These are phyloP conservation scores for Lysandra coridon DNA, from an alignment of 2,888 invertebrate species.

Conservation along the genomic window DNA sequence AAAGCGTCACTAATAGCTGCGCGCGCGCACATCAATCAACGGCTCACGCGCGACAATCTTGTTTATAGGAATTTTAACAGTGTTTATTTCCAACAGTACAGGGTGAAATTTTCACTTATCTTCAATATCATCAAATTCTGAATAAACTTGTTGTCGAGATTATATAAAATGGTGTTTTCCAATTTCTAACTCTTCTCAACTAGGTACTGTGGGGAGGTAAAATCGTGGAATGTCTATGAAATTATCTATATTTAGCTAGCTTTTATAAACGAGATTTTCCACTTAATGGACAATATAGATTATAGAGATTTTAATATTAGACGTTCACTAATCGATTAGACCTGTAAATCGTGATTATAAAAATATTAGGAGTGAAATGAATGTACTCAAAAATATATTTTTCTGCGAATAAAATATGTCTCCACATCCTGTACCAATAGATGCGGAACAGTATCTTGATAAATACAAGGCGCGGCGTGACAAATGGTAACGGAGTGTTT, in stretches of 20 bases:
- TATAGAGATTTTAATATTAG: too few relatives aligned
- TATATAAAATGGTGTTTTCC: neutral
- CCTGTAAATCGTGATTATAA: too few relatives aligned
- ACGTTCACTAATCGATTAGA: too few relatives aligned
- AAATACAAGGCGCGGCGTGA: slow-evolving; percentile 75
- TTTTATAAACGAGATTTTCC: too few relatives aligned
- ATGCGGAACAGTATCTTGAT: slow-evolving; percentile 70
- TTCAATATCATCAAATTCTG: neutral
- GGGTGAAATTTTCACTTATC: slow-evolving; percentile 43
- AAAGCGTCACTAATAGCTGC: slow-evolving; percentile 68
- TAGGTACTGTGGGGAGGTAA: neutral
- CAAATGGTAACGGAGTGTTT: slow-evolving; percentile 78
- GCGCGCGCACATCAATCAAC: slow-evolving; percentile 65
- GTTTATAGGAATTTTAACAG: slow-evolving; percentile 77
- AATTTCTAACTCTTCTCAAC: neutral
- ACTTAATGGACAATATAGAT: too few relatives aligned
- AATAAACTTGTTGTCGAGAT: neutral
- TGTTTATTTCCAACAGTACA: slow-evolving; percentile 69
- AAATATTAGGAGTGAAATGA: too few relatives aligned
- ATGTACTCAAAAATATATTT: neutral
- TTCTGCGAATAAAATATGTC: neutral
- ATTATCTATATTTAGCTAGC: too few relatives aligned
- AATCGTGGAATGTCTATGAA: too few relatives aligned
- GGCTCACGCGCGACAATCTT: slow-evolving; percentile 66
- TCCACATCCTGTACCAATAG: slow-evolving; percentile 55